Percentiles rank a stretch among this genome's conserved stretches.
These are phyloP conservation scores for Pagrus major DNA, from an alignment of 2,113 vertebrate species.

Conservation along the genomic window DNA sequence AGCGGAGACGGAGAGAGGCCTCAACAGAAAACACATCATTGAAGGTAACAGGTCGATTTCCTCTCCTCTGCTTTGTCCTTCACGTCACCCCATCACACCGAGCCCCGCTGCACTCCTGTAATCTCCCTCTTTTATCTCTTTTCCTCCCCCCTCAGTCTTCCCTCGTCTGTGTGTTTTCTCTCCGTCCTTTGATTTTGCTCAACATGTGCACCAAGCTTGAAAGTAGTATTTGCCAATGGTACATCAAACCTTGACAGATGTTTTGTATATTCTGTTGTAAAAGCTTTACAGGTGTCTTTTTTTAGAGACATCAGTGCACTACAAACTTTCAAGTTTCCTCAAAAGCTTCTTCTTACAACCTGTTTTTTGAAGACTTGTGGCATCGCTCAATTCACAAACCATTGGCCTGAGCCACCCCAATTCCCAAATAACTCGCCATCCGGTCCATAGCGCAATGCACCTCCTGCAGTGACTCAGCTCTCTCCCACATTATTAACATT, in stretches of 20 bases:
- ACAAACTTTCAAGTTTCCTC: neutral
- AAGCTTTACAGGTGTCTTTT: constrained; percentile 23
- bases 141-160: constrained; percentile 15
- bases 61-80: constrained; percentile 63
- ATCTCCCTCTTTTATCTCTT: constrained; percentile 52
- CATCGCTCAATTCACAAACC: neutral
- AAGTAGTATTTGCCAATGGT: neutral
- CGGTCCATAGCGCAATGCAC: constrained; percentile 68
- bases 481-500: constrained; percentile 76
- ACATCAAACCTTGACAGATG: constrained; percentile 1
- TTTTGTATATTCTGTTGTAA: constrained; percentile 32
- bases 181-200: constrained; percentile 32
- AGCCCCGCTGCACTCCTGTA: constrained; percentile 11
- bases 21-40: constrained; percentile 97
- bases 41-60: constrained; percentile 88
- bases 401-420: neutral
- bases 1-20: constrained; percentile 95
- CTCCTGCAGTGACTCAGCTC: constrained; percentile 80
- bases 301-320: neutral
- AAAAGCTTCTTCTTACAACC: neutral
- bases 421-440: constrained; percentile 32
- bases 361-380: neutral
- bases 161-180: constrained; percentile 8
- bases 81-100: constrained; percentile 46
- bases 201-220: constrained; percentile 19